Evolutionary conservation across 2,888 invertebrate species (phyloP).

Genomic region (Andrena bucephala): DNA sequence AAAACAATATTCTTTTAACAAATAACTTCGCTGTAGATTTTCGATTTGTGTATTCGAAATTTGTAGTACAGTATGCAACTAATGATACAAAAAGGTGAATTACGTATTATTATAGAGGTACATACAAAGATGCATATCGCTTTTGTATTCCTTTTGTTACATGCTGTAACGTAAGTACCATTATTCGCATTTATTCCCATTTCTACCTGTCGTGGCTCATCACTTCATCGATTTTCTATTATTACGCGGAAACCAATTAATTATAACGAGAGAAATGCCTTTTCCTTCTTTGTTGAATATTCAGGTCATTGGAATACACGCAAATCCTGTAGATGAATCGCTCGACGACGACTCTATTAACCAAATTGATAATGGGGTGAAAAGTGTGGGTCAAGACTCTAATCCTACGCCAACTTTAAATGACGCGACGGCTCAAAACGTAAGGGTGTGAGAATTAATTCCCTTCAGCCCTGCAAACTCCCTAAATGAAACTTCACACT

Average conservation of each 20-base stretch:
- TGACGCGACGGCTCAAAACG: conserved; percentile 1
- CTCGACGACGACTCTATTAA: conserved; percentile 58
- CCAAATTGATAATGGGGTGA: conserved; percentile 61
- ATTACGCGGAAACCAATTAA: background rate
- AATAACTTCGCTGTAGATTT: background rate
- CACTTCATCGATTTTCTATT: background rate
- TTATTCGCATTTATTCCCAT: too few species aligned
- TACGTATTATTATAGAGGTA: too few species aligned
- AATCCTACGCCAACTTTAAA: background rate
- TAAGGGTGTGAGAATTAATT: conserved; percentile 15
- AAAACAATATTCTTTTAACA: background rate
- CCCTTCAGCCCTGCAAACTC: background rate
- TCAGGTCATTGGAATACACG: conserved; percentile 16
- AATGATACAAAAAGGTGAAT: too few species aligned
- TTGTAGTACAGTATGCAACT: too few species aligned
- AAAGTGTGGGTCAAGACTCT: background rate
- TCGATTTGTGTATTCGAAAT: background rate
- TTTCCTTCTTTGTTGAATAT: background rate
- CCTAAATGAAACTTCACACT: background rate
- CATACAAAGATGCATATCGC: too few species aligned
- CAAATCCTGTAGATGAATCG: conserved; percentile 65
- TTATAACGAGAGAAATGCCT: background rate
- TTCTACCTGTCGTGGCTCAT: too few species aligned
- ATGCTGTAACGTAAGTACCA: too few species aligned
- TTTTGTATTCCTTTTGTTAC: too few species aligned